A percentile compares a stretch with the other conserved stretches of the same genome.
phyloP scores from a whole-genome alignment of 2,797 vertebrate species.

The Trematomus bernacchii region DNA sequence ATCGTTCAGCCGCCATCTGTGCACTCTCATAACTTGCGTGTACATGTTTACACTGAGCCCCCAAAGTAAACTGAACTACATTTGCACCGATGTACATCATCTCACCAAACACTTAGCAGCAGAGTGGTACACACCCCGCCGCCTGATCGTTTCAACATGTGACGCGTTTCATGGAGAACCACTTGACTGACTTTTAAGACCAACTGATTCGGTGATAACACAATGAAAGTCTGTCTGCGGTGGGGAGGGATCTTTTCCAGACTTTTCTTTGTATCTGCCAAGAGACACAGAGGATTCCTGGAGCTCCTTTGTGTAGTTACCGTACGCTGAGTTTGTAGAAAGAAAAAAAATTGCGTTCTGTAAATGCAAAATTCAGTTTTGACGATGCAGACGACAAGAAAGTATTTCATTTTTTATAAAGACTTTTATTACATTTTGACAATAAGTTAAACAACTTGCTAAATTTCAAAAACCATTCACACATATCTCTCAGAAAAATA shows the following conservation, averaged over 20 bases:
- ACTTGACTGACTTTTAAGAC: slow-evolving; percentile 26
- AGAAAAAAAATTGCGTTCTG: not conserved
- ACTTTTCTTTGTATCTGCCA: slow-evolving; percentile 5
- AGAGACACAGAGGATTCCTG: not conserved
- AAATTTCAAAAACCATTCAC: slow-evolving; percentile 76
- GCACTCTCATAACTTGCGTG: slow-evolving; percentile 31
- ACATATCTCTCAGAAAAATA: slow-evolving; percentile 61
- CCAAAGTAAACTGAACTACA: slow-evolving; percentile 61
- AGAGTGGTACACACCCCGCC: slow-evolving; percentile 9
- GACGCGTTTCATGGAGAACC: slow-evolving; percentile 31
- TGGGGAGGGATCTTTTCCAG: slow-evolving; percentile 39
- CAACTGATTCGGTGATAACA: slow-evolving; percentile 5
- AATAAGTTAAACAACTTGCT: slow-evolving; percentile 86
- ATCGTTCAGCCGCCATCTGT: slow-evolving; percentile 40
- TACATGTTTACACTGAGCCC: slow-evolving; percentile 53
- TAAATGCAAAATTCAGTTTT: no score
- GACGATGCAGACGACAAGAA: no score
- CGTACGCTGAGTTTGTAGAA: not conserved
- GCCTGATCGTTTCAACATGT: slow-evolving; percentile 55
- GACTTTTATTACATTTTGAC: slow-evolving; percentile 73
- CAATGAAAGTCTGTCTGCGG: slow-evolving; percentile 21
- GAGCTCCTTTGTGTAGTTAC: not conserved
- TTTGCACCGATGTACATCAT: slow-evolving; percentile 58
- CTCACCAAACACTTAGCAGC: slow-evolving; percentile 35
- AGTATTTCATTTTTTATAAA: slow-evolving; percentile 24